Evolutionary conservation across 1,140 invertebrate species (phyloP), one percentile per base, ranked within the genome.

Genomic region (Brachionus koreanus): DNA sequence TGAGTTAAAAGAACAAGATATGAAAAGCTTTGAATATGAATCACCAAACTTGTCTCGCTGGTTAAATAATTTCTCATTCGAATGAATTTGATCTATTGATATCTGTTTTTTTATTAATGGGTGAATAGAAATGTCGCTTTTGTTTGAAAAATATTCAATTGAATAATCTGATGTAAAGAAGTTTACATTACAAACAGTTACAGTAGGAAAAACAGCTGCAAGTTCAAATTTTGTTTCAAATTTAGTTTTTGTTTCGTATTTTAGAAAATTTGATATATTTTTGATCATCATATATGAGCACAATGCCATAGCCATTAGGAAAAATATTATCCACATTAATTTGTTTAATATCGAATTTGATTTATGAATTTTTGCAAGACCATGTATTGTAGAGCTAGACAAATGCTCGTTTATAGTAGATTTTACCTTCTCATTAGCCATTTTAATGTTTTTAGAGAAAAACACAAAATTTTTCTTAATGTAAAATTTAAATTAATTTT

Each of bases 211-310:
- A 16, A 19, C 9, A 6, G 65, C 7, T 23, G 33, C n/a, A 37
- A 69, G n/a, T 16, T 37, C 29, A 16, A 6, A 39, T 69, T 69
- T 69, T 0, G 16, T n/a, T 37, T 39, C 13, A 16, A 69, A 16
- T 69, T 69, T 69, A 19, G 65, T 69, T 16, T 33, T 37, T 37
- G 37, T 39, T 39, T 69, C 65, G 16, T 39, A 69, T 69, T 69
- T 69, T 16, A 37, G 37, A 69, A 16, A 69, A 16, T 39, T 39
- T 7, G n/a, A 19, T 16, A 69, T 39, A 39, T 19, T 69, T 37
- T 69, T 7, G 13, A 39, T 19, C 0, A 69, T 19, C 16, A 69
- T 19, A n/a, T n/a, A 39, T 19, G 33, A 12, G 35, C 33, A 69
- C 19, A 69, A 19, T 4, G 16, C 10, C 10, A 39, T 39, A 1